Conservation (phyloP, 2,888 invertebrate species). For the Tineola bisselliella region DNA sequence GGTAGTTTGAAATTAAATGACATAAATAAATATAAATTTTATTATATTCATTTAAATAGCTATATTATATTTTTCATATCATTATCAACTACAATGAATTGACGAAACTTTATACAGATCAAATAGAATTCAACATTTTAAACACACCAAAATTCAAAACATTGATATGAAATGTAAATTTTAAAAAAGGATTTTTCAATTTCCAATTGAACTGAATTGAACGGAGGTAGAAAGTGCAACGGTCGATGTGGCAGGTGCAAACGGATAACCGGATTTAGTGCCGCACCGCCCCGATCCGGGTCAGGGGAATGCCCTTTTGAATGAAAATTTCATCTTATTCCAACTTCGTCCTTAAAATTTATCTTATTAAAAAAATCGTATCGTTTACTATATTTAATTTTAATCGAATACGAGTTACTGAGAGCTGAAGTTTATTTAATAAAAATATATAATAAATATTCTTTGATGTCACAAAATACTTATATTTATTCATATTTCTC, state of each 20-base stretch:
- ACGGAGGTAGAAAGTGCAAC: slow-evolving; percentile 8
- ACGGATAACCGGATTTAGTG: slow-evolving; percentile 13
- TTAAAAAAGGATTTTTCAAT: not conserved
- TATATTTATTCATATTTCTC: no score
- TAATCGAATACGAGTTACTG: no score
- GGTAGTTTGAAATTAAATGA: no score
- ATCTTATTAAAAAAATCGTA: not conserved
- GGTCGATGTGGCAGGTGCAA: slow-evolving; percentile 14
- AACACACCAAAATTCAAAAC: not conserved
- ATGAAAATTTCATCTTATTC: not conserved
- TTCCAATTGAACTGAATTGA: slow-evolving; percentile 5
- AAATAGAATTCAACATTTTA: no score
- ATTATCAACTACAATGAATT: no score
- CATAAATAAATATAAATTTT: no score
- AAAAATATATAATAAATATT: no score
- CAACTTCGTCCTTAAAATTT: not conserved
- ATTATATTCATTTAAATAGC: no score
- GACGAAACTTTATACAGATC: no score
- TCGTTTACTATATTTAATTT: not conserved
- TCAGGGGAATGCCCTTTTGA: slow-evolving; percentile 11
- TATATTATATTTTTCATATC: no score
- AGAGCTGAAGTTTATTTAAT: no score
- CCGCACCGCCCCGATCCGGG: slow-evolving; percentile 5
- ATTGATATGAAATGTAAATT: not conserved
- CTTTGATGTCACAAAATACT: no score